These are phyloP conservation scores for Protodeltote pygarga DNA, from an alignment of 2,888 invertebrate genomes.

Conservation along the genomic window DNA sequence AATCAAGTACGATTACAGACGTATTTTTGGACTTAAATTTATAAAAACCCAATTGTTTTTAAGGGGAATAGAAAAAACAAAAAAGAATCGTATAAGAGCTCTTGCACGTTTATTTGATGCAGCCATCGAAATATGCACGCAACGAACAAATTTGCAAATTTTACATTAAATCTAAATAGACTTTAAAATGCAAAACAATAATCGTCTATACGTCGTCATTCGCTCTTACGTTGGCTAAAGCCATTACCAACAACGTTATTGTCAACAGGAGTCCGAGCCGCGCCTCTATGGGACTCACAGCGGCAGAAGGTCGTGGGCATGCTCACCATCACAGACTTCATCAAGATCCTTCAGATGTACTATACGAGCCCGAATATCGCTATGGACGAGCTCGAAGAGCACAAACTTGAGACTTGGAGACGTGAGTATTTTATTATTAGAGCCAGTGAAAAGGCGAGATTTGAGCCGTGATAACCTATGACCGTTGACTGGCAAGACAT, in stretches of 20 bases:
- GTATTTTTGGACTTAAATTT: no score
- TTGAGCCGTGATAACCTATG: neutral
- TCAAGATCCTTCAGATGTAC: constrained; percentile 98
- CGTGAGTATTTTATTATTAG: constrained; percentile 82
- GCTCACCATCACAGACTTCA: constrained; percentile 99
- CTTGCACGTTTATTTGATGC: no score
- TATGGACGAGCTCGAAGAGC: constrained; percentile 99
- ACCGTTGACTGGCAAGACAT: neutral
- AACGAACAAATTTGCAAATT: no score
- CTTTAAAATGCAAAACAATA: no score
- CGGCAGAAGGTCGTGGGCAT: constrained; percentile 98
- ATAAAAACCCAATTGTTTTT: no score
- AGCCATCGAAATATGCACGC: no score
- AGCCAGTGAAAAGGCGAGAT: no score
- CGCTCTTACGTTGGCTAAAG: neutral
- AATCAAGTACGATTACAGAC: no score
- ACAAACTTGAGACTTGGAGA: constrained; percentile 98
- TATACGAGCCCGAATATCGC: constrained; percentile 96
- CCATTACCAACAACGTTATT: constrained; percentile 34
- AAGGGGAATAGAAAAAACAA: no score
- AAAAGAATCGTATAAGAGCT: no score
- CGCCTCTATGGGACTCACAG: constrained; percentile 98
- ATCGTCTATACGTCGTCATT: no score
- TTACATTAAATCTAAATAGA: no score
- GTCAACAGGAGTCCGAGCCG: constrained; percentile 94